Evolutionary conservation across 1,140 invertebrate genomes (phyloP).

Genomic region (Leptinotarsa texana): DNA sequence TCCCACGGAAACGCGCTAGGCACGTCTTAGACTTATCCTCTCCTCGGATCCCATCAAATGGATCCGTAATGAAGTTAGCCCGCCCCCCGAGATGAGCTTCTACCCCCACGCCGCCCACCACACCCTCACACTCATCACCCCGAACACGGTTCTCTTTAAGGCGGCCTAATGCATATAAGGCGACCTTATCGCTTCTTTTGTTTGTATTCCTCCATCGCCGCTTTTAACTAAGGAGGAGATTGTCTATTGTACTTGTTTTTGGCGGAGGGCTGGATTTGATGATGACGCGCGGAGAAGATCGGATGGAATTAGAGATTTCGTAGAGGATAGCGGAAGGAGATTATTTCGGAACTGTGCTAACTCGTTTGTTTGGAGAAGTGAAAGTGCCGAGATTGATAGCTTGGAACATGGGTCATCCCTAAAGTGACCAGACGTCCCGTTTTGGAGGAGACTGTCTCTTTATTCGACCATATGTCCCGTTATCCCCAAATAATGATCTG

Average conservation of each 20-base stretch:
- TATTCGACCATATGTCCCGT: too few species aligned
- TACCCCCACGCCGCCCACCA: background rate
- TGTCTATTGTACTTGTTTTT: conserved; percentile 23
- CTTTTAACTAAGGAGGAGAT: conserved; percentile 25
- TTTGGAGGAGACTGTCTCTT: too few species aligned
- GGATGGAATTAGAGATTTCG: background rate
- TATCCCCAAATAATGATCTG: too few species aligned
- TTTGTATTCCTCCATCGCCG: conserved; percentile 34
- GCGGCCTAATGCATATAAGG: conserved; percentile 50
- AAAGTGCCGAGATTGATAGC: too few species aligned
- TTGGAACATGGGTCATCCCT: too few species aligned
- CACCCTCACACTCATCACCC: conserved; percentile 11
- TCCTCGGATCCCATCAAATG: conserved; percentile 60
- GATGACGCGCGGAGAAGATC: background rate
- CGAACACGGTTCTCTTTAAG: conserved; percentile 42
- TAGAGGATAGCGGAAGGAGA: background rate
- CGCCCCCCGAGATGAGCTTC: conserved; percentile 40
- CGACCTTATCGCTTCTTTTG: conserved; percentile 47
- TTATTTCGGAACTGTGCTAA: background rate
- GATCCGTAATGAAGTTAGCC: conserved; percentile 60
- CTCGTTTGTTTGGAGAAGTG: background rate
- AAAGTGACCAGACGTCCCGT: too few species aligned
- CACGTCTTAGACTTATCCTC: conserved; percentile 40
- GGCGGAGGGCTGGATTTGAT: conserved; percentile 15
- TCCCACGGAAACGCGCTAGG: conserved; percentile 39